phyloP scores from a whole-genome alignment of 1,140 invertebrate species.

The Dendrolimus punctatus region DNA sequence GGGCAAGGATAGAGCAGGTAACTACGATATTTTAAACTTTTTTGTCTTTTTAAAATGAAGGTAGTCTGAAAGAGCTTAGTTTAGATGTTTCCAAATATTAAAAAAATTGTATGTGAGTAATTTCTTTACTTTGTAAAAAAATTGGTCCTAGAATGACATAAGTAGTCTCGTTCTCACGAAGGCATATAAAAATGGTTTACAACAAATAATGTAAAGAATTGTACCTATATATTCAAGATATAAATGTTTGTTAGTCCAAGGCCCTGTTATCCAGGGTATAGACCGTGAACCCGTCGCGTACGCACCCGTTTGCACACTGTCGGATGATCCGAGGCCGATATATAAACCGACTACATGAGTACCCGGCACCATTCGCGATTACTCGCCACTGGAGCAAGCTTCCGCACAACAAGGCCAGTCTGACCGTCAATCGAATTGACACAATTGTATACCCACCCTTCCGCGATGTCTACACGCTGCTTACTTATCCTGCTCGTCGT shows the following conservation, averaged over 20 bases:
- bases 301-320: conserved; percentile 43
- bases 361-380: conserved; percentile 63
- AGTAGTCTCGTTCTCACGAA: too few relatives aligned
- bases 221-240: conserved; percentile 26
- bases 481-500: conserved; percentile 29
- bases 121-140: too few relatives aligned
- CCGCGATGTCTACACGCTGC: conserved; percentile 50
- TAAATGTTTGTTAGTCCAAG: conserved; percentile 29
- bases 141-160: too few relatives aligned
- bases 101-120: too few relatives aligned
- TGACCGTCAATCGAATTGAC: conserved; percentile 59
- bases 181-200: too few relatives aligned
- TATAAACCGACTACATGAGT: conserved; percentile 51
- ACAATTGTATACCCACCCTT: conserved; percentile 55
- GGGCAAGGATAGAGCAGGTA: too few relatives aligned
- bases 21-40: too few relatives aligned
- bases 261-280: conserved; percentile 36
- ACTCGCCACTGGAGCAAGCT: conserved; percentile 48
- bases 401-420: conserved; percentile 51
- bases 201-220: conserved; percentile 8
- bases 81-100: too few relatives aligned
- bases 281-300: conserved; percentile 60
- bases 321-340: conserved; percentile 66
- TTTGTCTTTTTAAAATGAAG: too few relatives aligned
- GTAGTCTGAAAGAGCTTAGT: too few relatives aligned